Evolutionary conservation across 37 sponge, comb jelly and placozoan species (phyloP), one percentile per base, ranked within the genome.

Genomic region (Bolinopsis microptera): DNA sequence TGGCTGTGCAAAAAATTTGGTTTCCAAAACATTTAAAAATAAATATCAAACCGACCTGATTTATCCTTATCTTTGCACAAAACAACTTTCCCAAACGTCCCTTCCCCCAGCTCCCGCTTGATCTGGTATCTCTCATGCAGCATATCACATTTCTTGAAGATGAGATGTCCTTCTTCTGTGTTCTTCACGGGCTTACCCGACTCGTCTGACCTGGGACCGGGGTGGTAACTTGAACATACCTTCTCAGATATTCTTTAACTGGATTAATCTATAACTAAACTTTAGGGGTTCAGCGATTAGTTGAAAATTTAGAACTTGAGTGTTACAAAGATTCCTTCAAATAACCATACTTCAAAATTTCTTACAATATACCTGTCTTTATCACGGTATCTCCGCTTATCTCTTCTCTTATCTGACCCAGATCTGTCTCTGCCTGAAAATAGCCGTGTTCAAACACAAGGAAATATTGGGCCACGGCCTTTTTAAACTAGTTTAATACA

Each of bases 21-120:
- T n/a, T n/a, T n/a, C n/a, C n/a, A n/a, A n/a, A n/a, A n/a, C n/a
- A n/a, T n/a, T n/a, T n/a, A n/a, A n/a, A n/a, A n/a, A n/a, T n/a
- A n/a, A n/a, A n/a, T n/a, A n/a, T n/a, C n/a, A n/a, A n/a, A 72
- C 31, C 3, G 5, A 86, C 90, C 90, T 38, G n/a, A 8, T 41
- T 40, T 38, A 0, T 86, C 95, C 96, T 95, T 94, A 93, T 98
- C 97, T 94, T 86, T 92, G 39, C 97, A 97, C 76, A 95, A 94
- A 21, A 95, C 97, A 9, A 98, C 99, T 94, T 98, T 98, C 69
- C 99, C 99, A 95, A 98, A 98, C 16, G 99, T 98, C 22, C 99
- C 99, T 69, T 97, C 97, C 5, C 99, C 99, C 0, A 98, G 94
- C 5, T 97, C 97, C 38, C 95, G 92, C 40, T 94, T 74, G 24